Conservation (phyloP, 1,140 invertebrate genomes). For the Pseudomyrmex concolor region DNA sequence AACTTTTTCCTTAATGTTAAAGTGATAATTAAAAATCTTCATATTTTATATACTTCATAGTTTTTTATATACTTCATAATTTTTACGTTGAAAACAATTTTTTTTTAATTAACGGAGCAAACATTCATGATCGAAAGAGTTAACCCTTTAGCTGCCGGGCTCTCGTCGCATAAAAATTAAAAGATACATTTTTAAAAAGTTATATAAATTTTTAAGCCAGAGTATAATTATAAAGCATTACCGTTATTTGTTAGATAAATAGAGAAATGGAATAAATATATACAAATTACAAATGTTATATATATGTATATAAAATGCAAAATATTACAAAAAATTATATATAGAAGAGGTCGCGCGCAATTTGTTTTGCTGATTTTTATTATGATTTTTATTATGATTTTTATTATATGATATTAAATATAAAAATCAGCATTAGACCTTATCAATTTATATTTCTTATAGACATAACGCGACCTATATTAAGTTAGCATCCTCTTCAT, state of each 20-base stretch:
- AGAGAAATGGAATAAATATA: constrained; percentile 2
- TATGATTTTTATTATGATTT: not conserved
- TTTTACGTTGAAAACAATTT: not conserved
- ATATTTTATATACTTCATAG: too few species aligned
- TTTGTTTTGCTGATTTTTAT: not conserved
- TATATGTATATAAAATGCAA: not conserved
- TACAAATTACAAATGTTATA: constrained; percentile 8
- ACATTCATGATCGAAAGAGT: constrained; percentile 50
- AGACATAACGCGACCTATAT: too few species aligned
- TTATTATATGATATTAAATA: not conserved
- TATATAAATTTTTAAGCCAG: constrained; percentile 4
- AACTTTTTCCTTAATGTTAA: not conserved
- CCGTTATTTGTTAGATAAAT: constrained; percentile 2
- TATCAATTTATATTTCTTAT: not conserved
- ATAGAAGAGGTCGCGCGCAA: not conserved
- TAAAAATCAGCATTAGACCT: constrained; percentile 3
- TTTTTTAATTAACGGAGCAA: not conserved
- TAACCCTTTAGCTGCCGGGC: constrained; percentile 52
- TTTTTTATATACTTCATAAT: too few species aligned
- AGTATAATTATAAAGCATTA: not conserved
- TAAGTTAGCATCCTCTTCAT: too few species aligned
- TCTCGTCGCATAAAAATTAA: constrained; percentile 12
- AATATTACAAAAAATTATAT: not conserved
- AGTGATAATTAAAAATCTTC: not conserved
- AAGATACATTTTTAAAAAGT: not conserved